Evolutionary conservation across 2,888 invertebrate genomes (phyloP).

Genomic region (Macrophya annulata): DNA sequence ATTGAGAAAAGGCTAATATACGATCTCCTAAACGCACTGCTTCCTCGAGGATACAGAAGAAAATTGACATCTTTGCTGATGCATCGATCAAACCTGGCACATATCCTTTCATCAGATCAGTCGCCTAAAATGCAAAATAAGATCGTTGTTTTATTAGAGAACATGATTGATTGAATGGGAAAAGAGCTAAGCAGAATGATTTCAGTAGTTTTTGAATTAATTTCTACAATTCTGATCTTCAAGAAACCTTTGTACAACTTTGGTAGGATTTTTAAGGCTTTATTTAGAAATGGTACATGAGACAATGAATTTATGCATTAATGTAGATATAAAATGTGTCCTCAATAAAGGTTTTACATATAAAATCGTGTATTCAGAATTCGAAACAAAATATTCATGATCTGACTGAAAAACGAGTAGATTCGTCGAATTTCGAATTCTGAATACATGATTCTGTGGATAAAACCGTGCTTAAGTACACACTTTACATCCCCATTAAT

Average conservation of each 20-base stretch:
- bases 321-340: too few relatives aligned
- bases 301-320: too few relatives aligned
- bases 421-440: too few relatives aligned
- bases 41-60: constrained; percentile 95
- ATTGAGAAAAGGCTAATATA: constrained; percentile 97
- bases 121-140: constrained; percentile 81
- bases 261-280: too few relatives aligned
- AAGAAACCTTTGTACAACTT: too few relatives aligned
- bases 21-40: constrained; percentile 94
- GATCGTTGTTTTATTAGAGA: constrained; percentile 50
- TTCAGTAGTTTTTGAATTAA: neutral
- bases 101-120: constrained; percentile 92
- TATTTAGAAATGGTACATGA: too few relatives aligned
- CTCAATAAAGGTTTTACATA: too few relatives aligned
- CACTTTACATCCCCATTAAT: neutral
- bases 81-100: constrained; percentile 94
- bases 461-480: neutral
- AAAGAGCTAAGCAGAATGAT: too few relatives aligned
- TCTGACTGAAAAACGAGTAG: too few relatives aligned
- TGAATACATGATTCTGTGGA: too few relatives aligned
- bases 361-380: too few relatives aligned
- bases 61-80: constrained; percentile 96
- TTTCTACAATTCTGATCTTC: neutral
- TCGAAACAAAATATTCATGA: too few relatives aligned
- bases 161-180: neutral